A percentile compares a stretch with the other conserved stretches of the same genome.
Conservation (phyloP, 2,113 vertebrate species). For the Chrysochloris asiatica region DNA sequence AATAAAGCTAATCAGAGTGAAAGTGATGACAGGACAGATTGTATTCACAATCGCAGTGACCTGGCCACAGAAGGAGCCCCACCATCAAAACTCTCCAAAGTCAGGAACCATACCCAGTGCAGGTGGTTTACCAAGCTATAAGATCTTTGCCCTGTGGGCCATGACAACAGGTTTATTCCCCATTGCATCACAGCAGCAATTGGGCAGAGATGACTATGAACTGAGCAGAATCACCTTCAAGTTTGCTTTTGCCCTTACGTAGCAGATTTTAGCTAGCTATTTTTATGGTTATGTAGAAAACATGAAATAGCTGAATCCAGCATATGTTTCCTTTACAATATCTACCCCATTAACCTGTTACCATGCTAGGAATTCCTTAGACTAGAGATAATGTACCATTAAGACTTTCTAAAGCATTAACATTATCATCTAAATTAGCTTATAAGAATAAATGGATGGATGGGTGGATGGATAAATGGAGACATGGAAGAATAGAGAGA, state of each 20-base stretch:
- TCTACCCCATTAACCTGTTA: not conserved
- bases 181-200: not conserved
- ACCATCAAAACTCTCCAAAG: constrained; percentile 11
- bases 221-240: not conserved
- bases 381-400: not conserved
- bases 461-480: not conserved
- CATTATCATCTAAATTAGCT: not conserved
- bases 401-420: constrained; percentile 18
- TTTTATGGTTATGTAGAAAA: constrained; percentile 8
- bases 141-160: not conserved
- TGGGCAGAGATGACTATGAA: not conserved
- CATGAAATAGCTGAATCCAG: not conserved
- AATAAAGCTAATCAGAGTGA: constrained; percentile 66
- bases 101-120: constrained; percentile 12
- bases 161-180: not conserved
- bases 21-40: constrained; percentile 60
- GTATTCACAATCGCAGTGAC: constrained; percentile 24
- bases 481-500: not conserved
- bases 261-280: constrained; percentile 30
- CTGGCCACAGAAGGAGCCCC: constrained; percentile 32
- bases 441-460: not conserved
- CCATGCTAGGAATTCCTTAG: constrained; percentile 33
- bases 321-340: not conserved
- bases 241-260: constrained; percentile 15
- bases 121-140: constrained; percentile 2